Evolutionary conservation across 2,888 invertebrate genomes (phyloP).

Genomic region (Morpho helenor): DNA sequence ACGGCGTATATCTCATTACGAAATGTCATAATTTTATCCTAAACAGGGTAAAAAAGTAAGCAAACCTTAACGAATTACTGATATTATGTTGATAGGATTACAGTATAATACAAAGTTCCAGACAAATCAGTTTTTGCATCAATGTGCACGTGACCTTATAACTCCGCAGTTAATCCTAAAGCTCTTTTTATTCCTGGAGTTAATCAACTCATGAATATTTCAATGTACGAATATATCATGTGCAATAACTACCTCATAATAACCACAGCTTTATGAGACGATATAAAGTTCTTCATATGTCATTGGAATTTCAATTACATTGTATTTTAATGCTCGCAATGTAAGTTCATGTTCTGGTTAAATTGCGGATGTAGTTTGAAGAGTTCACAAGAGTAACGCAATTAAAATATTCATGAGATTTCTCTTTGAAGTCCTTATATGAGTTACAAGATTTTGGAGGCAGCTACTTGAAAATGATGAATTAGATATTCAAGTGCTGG

Average conservation of each 20-base stretch:
- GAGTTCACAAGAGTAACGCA: slow-evolving; percentile 38
- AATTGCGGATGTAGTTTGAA: slow-evolving; percentile 30
- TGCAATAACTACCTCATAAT: slow-evolving; percentile 7
- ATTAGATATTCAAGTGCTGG: slow-evolving; percentile 58
- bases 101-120: too few species aligned
- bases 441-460: slow-evolving; percentile 37
- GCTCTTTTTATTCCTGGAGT: background rate
- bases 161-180: background rate
- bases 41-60: too few species aligned
- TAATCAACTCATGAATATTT: slow-evolving; percentile 6
- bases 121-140: too few species aligned
- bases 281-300: slow-evolving; percentile 26
- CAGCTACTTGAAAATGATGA: slow-evolving; percentile 56
- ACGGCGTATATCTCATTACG: too few species aligned
- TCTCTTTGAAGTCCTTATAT: slow-evolving; percentile 35
- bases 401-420: slow-evolving; percentile 55
- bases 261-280: slow-evolving; percentile 22
- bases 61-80: too few species aligned
- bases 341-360: slow-evolving; percentile 26
- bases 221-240: background rate
- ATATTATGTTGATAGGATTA: too few species aligned
- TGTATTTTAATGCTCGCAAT: slow-evolving; percentile 32
- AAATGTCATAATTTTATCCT: too few species aligned
- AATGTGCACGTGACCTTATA: too few species aligned
- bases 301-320: slow-evolving; percentile 32